These are phyloP conservation scores for Masnerella sp. DNA, from an alignment of 2,888 invertebrate genomes.

Conservation along the genomic window DNA sequence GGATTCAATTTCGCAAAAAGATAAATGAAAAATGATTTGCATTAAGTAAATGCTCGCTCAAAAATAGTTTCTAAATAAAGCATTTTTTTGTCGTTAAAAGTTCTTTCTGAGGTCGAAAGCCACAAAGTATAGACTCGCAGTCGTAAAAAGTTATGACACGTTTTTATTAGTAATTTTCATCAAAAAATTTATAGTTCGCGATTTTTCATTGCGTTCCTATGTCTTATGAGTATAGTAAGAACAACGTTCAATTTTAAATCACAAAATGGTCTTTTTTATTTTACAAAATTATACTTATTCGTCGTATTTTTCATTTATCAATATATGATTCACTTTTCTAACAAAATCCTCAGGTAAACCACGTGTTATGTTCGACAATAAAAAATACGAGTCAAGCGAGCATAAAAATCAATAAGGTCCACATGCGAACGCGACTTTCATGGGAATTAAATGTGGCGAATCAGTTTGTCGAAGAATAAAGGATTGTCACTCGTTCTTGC, in stretches of 20 bases:
- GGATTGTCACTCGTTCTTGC: slow-evolving; percentile 41
- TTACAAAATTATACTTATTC: too few relatives aligned
- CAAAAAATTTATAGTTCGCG: slow-evolving; percentile 16
- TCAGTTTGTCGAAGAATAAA: slow-evolving; percentile 34
- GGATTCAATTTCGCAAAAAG: not conserved
- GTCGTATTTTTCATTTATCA: too few relatives aligned
- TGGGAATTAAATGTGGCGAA: slow-evolving; percentile 23
- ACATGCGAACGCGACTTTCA: slow-evolving; percentile 17
- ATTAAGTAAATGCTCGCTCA: not conserved
- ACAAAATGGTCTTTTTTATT: too few relatives aligned
- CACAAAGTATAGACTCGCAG: not conserved
- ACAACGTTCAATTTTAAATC: slow-evolving; percentile 6
- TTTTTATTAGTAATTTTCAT: slow-evolving; percentile 26
- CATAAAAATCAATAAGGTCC: slow-evolving; percentile 12
- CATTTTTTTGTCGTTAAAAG: slow-evolving; percentile 11
- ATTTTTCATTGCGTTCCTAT: slow-evolving; percentile 14
- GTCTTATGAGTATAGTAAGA: not conserved
- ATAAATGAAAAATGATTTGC: not conserved
- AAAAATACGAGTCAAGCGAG: not conserved
- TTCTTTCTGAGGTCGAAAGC: slow-evolving; percentile 8
- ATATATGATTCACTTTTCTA: too few relatives aligned
- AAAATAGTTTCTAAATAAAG: not conserved
- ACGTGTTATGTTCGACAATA: too few relatives aligned
- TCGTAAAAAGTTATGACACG: slow-evolving; percentile 20
- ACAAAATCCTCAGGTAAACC: too few relatives aligned